These are phyloP conservation scores for Gorsachius magnificus DNA, from an alignment of 2,797 vertebrate genomes.

Conservation along the genomic window DNA sequence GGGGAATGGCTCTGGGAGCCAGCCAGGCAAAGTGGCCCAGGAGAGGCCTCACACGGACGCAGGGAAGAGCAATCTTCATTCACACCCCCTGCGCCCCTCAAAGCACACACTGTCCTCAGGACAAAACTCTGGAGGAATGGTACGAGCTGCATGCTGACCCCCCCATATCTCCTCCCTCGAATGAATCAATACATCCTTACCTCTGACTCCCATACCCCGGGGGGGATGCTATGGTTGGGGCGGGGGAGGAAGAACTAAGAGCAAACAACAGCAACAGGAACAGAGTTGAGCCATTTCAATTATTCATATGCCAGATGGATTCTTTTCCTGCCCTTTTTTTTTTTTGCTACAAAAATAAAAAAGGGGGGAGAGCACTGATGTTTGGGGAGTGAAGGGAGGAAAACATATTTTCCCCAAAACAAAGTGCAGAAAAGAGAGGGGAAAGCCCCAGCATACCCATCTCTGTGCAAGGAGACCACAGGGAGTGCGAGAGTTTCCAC, in stretches of 20 bases:
- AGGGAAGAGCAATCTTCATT: not conserved
- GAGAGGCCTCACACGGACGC: not conserved
- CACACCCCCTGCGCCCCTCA: not conserved
- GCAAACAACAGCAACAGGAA: constrained; percentile 97
- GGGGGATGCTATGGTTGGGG: constrained; percentile 80
- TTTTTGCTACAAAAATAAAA: constrained; percentile 70
- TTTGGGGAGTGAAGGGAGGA: constrained; percentile 30
- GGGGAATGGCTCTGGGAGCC: not conserved
- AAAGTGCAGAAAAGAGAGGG: constrained; percentile 51
- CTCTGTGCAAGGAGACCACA: not conserved
- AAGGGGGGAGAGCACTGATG: not conserved
- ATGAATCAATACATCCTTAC: constrained; percentile 54
- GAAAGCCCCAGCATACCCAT: constrained; percentile 36
- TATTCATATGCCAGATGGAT: constrained; percentile 99
- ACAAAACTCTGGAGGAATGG: not conserved
- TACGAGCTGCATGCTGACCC: not conserved
- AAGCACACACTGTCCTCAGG: not conserved
- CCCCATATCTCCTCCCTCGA: not conserved
- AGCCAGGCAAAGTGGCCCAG: not conserved
- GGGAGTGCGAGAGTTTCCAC: constrained; percentile 14
- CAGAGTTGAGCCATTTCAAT: constrained; percentile 99
- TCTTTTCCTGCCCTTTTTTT: constrained; percentile 89
- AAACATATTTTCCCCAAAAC: constrained; percentile 55
- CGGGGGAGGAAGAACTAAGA: constrained; percentile 78
- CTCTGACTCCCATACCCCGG: constrained; percentile 80